These are phyloP conservation scores for Aythya fuligula DNA, from an alignment of 2,797 vertebrate genomes.

Conservation along the genomic window DNA sequence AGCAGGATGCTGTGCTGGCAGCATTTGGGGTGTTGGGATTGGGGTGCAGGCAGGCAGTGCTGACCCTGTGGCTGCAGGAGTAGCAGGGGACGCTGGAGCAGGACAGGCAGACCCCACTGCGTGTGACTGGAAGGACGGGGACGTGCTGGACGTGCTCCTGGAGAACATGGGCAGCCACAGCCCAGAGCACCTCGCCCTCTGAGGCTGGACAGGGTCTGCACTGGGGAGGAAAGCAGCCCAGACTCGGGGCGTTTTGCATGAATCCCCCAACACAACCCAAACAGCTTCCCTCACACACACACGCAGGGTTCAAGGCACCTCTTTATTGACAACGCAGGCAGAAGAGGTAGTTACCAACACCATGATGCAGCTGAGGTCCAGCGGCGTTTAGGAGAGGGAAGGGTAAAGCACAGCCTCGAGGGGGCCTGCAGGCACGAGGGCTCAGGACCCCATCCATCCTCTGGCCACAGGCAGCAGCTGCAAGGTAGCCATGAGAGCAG, in stretches of 20 bases:
- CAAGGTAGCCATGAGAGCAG: not conserved
- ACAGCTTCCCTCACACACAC: rapidly evolving
- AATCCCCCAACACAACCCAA: not conserved
- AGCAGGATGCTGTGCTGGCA: too few relatives aligned
- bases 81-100: too few relatives aligned
- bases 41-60: too few relatives aligned
- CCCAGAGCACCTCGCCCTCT: not conserved
- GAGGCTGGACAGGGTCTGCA: not conserved
- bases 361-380: rapidly evolving
- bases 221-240: not conserved
- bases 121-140: too few relatives aligned
- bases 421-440: not conserved
- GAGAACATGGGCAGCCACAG: constrained; percentile 98
- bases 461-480: rapidly evolving
- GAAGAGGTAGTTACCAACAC: not conserved
- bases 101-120: too few relatives aligned
- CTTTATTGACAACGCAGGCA: constrained; percentile 35
- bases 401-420: not conserved
- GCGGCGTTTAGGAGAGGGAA: not conserved
- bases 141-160: constrained; percentile 87
- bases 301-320: not conserved
- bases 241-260: not conserved
- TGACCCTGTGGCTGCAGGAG: too few relatives aligned
- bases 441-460: not conserved
- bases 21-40: too few relatives aligned